These are phyloP conservation scores for Chrysolina haemoptera DNA, from an alignment of 2,888 invertebrate species.

Conservation along the genomic window DNA sequence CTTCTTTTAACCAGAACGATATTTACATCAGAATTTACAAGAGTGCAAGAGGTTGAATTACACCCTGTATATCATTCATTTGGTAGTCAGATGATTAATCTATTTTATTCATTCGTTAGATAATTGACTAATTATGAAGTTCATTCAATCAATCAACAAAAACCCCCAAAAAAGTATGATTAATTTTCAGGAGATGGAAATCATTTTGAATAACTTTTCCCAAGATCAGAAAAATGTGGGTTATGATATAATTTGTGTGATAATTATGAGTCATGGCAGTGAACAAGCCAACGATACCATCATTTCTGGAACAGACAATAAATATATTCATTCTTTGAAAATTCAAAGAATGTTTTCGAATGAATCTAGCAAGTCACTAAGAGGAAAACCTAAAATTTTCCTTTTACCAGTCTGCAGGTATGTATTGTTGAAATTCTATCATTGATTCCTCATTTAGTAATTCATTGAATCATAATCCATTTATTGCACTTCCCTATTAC, in stretches of 20 bases:
- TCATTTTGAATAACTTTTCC: slow-evolving; percentile 70
- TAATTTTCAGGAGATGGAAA: slow-evolving; percentile 65
- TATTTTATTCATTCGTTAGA: too few relatives aligned
- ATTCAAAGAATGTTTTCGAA: slow-evolving; percentile 75
- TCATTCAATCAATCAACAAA: too few relatives aligned
- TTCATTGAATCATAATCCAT: too few relatives aligned
- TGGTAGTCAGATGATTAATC: too few relatives aligned
- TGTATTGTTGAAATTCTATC: slow-evolving; percentile 41
- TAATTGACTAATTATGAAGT: too few relatives aligned
- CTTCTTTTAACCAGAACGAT: too few relatives aligned
- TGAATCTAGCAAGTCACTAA: slow-evolving; percentile 71
- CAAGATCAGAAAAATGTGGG: slow-evolving; percentile 65
- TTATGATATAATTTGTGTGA: slow-evolving; percentile 77
- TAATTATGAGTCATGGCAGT: slow-evolving; percentile 79
- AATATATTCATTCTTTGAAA: slow-evolving; percentile 69
- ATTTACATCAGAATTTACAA: too few relatives aligned
- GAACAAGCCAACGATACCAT: slow-evolving; percentile 68
- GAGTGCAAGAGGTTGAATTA: too few relatives aligned
- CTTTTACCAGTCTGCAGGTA: slow-evolving; percentile 81
- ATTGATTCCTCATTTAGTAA: too few relatives aligned
- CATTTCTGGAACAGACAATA: slow-evolving; percentile 75
- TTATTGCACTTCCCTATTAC: too few relatives aligned
- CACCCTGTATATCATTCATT: too few relatives aligned
- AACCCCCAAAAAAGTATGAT: background rate
- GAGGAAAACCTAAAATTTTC: slow-evolving; percentile 79